These are phyloP conservation scores for Grallaria varia DNA, from an alignment of 2,113 vertebrate genomes.

Conservation along the genomic window DNA sequence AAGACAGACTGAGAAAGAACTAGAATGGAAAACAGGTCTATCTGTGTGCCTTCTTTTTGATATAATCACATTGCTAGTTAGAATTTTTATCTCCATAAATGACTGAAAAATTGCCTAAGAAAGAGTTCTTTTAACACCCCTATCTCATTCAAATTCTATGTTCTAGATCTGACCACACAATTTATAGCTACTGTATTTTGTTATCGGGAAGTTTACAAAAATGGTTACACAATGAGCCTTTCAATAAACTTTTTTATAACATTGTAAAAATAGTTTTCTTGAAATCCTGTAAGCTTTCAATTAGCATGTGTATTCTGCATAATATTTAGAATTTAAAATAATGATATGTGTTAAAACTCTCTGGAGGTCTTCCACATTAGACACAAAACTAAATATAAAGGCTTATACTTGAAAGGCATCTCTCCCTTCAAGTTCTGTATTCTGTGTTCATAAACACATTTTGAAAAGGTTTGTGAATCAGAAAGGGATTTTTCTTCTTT, in stretches of 20 bases:
- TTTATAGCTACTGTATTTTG: not conserved
- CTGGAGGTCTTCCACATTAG: not conserved
- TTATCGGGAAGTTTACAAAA: not conserved
- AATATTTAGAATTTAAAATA: conserved; percentile 6
- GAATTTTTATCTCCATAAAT: not conserved
- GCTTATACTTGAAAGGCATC: not conserved
- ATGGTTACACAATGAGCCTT: not conserved
- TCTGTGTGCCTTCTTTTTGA: not conserved
- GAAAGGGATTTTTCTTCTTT: not conserved
- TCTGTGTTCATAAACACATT: not conserved
- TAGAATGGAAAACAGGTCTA: conserved; percentile 6
- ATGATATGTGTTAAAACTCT: not conserved
- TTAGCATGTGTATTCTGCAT: not conserved
- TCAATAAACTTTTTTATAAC: not conserved
- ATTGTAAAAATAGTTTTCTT: not conserved
- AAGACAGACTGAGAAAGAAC: not conserved
- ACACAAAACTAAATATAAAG: not conserved
- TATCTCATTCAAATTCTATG: not conserved
- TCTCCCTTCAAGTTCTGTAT: not conserved
- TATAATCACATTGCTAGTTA: not conserved
- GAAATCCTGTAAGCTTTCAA: not conserved
- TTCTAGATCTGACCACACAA: not conserved
- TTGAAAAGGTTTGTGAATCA: not conserved
- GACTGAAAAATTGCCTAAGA: not conserved
- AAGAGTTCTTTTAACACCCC: not conserved